Evolutionary conservation across 2,113 vertebrate species (phyloP).

Genomic region (Tetrax tetrax): DNA sequence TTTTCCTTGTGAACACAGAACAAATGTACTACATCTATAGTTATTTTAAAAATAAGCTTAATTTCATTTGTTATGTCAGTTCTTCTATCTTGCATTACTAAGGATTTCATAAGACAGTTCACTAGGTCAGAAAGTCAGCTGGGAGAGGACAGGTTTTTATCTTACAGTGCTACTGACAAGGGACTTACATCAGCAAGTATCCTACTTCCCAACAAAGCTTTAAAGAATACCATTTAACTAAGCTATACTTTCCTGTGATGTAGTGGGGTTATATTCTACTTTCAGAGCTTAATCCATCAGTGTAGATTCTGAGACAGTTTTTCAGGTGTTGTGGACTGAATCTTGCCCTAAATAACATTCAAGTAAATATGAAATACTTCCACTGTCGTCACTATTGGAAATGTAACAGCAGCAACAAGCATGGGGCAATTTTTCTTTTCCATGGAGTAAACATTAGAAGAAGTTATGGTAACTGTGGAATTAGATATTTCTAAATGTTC

Average conservation of each 20-base stretch:
- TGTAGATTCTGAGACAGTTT: background rate
- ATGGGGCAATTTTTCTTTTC: background rate
- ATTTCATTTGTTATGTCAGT: background rate
- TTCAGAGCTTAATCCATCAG: background rate
- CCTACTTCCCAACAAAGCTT: background rate
- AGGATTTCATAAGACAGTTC: background rate
- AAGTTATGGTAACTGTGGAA: background rate
- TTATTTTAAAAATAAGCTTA: background rate
- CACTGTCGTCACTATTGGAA: accelerated
- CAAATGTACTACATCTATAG: background rate
- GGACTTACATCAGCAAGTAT: background rate
- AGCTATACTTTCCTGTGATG: background rate
- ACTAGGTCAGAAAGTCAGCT: background rate
- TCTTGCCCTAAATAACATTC: background rate
- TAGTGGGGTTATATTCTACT: background rate
- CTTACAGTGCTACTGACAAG: background rate
- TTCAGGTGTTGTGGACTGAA: background rate
- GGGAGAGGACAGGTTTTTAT: background rate
- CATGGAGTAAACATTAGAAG: background rate
- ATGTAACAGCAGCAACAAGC: background rate
- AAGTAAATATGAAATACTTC: background rate
- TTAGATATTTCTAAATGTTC: background rate
- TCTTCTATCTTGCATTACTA: background rate
- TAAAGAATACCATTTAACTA: background rate
- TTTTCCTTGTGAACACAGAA: background rate